Evolutionary conservation across 2,113 vertebrate species (phyloP).

Genomic region (Motacilla alba): DNA sequence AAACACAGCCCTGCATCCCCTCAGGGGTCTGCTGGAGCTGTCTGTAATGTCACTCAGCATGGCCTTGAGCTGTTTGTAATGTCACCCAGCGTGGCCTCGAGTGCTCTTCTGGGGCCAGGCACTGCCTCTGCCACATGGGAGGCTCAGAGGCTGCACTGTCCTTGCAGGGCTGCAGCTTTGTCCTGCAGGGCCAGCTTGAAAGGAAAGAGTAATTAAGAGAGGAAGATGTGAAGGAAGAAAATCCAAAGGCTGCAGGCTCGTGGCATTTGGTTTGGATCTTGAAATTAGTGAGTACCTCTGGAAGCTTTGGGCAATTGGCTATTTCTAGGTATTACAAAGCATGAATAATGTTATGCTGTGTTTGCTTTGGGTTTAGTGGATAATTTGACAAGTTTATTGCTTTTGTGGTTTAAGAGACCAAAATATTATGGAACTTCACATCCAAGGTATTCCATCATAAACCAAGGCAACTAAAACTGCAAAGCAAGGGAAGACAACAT

Average conservation of each 20-base stretch:
- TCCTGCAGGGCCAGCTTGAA: neutral
- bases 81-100: neutral
- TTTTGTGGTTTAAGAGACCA: neutral
- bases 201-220: neutral
- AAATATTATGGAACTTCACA: neutral
- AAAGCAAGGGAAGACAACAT: constrained; percentile 4
- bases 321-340: neutral
- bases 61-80: neutral
- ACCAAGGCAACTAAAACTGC: neutral
- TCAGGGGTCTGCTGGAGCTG: neutral
- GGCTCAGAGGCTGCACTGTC: neutral
- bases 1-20: neutral
- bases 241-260: neutral
- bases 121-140: rapidly evolving
- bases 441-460: constrained; percentile 6
- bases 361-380: neutral
- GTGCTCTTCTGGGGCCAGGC: neutral
- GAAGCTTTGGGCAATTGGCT: neutral
- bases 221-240: neutral
- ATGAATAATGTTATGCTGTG: neutral
- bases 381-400: constrained; percentile 1
- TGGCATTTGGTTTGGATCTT: neutral
- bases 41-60: neutral
- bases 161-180: neutral
- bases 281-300: neutral